phyloP scores from a whole-genome alignment of 2,888 invertebrate genomes.

The Drosophila neotestacea region DNA sequence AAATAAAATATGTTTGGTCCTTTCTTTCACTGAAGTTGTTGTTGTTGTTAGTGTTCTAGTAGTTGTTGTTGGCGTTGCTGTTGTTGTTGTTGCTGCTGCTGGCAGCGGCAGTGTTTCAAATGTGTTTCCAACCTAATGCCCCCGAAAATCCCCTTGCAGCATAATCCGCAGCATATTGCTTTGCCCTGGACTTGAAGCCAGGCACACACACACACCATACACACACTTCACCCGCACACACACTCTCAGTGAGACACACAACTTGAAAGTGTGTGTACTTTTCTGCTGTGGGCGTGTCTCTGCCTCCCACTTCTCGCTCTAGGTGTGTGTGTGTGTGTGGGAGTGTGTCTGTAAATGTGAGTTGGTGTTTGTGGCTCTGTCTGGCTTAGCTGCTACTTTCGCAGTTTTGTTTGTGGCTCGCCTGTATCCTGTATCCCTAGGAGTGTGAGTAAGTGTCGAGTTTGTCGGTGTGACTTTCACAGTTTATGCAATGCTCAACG shows the following conservation, averaged over 20 bases:
- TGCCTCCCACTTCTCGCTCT: conserved; percentile 15
- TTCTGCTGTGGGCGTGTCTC: conserved; percentile 62
- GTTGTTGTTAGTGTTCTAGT: conserved; percentile 4
- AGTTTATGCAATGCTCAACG: conserved; percentile 66
- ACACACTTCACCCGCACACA: conserved; percentile 2
- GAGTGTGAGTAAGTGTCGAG: conserved; percentile 48
- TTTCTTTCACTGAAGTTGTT: conserved; percentile 52
- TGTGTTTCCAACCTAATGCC: conserved; percentile 80
- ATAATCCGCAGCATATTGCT: conserved; percentile 80
- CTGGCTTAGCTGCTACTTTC: conserved; percentile 79
- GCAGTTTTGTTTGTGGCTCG: conserved; percentile 76
- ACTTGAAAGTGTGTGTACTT: conserved; percentile 77
- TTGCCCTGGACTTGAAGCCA: conserved; percentile 54
- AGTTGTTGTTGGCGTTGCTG: conserved; percentile 6
- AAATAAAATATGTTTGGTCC: conserved; percentile 75
- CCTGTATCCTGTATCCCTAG: conserved; percentile 68
- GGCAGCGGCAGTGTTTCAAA: conserved; percentile 73
- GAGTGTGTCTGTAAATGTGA: conserved; percentile 2
- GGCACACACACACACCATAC: conserved; percentile 19
- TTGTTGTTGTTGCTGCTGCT: conserved; percentile 21
- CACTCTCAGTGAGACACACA: conserved; percentile 20
- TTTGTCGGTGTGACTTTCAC: conserved; percentile 76
- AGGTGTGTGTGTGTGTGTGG: neutral
- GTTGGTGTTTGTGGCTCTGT: conserved; percentile 65
- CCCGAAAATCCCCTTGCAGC: conserved; percentile 74